phyloP scores from a whole-genome alignment of 2,113 vertebrate species.

The Callospermophilus lateralis region DNA sequence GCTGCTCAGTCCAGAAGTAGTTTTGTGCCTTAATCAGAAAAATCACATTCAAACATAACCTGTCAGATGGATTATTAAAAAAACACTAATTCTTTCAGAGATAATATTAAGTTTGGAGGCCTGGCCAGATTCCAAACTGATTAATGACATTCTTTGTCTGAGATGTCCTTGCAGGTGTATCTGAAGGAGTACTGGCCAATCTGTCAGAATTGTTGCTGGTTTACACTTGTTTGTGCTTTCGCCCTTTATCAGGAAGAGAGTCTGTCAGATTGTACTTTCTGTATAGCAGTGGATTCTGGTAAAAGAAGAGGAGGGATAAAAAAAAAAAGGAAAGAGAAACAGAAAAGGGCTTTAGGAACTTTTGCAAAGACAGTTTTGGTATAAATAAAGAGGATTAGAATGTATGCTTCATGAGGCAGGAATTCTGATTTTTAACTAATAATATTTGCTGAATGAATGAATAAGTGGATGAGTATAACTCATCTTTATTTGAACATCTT shows the following conservation, averaged over 20 bases:
- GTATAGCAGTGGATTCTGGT: background rate
- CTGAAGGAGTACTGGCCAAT: background rate
- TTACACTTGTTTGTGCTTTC: background rate
- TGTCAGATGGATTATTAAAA: slow-evolving; percentile 42
- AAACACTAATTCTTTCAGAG: slow-evolving; percentile 49
- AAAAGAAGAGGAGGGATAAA: background rate
- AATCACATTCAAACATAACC: slow-evolving; percentile 39
- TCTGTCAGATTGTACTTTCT: background rate
- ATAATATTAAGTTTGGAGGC: slow-evolving; percentile 24
- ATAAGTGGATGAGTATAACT: background rate
- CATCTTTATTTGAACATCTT: background rate
- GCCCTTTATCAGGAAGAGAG: background rate
- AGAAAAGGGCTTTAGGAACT: background rate
- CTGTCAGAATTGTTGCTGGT: background rate
- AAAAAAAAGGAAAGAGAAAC: no score
- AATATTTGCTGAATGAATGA: background rate
- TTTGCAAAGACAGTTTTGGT: background rate
- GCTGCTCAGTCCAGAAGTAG: background rate
- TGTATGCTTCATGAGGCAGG: background rate
- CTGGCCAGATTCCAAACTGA: background rate
- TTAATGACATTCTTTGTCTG: background rate
- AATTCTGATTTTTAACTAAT: background rate
- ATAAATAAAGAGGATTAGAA: background rate
- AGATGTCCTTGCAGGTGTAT: background rate
- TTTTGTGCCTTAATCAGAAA: slow-evolving; percentile 29